Base-by-base conservation (phyloP, 2,797 vertebrate species). In the Takifugu ocellatus region DNA sequence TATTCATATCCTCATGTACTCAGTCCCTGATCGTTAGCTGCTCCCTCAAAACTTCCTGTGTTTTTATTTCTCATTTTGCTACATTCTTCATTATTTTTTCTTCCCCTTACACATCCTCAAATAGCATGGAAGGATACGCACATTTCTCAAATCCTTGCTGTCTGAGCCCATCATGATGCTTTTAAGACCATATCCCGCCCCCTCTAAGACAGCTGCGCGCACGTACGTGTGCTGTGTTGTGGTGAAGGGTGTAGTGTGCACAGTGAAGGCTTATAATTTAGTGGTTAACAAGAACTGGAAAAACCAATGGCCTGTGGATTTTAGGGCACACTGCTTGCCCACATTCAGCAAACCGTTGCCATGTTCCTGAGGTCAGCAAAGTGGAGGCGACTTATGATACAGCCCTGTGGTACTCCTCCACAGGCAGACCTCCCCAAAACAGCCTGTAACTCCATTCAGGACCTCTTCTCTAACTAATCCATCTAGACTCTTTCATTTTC, bases 171-270 rank as follows among this genome's bases (percentile, higher is more conserved):
- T 71, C 79, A 67, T 59, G 72, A 59, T 55, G 55, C 70, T 84
- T 71, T 68, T 69, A 76, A 63, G 72, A 68, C 77, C 63, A 63
- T 78, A 57, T 57, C 59, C 72, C 39, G 25, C 75, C 78, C 78
- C 74, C 71, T 70, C 64, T 80, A 74, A 68, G 71, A 79, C 84
- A 86, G 84, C 84, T 89, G 87, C 81, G 74, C 81, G 80, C 77
- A 67, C 49, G 61, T 75, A 79, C 49, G 68, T 72, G 68, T 82
- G 79, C 74, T 83, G 72, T 79, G 78, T 78, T 81, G 82, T 82
- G 78, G 75, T 26, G 54, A 64, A 56, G 66, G 63, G 62, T 65
- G 71, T 61, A 75, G 68, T 75, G 63, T 51, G 31, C 61, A 15
- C 72, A 55, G 70, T 66, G 46, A 11, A 75, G 70, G 69, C 71